Percentiles rank a stretch among this genome's conserved stretches.
Conservation (phyloP, 2,113 vertebrate genomes). For the Felis catus region DNA sequence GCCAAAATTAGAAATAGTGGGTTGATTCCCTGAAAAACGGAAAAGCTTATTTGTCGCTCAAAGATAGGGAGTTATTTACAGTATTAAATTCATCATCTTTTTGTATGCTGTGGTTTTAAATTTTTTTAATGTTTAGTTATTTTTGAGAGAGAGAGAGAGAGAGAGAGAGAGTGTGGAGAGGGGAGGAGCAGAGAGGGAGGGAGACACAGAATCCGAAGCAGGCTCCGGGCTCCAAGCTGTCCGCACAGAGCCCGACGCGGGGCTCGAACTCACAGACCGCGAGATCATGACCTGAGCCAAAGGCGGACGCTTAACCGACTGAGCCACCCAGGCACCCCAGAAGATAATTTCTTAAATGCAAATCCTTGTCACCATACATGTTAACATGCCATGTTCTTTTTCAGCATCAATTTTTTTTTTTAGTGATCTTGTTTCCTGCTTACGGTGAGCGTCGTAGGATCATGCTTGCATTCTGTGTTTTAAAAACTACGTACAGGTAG, state of each 20-base stretch:
- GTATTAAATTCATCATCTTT: slow-evolving; percentile 65
- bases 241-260: no score
- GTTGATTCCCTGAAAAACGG: slow-evolving; percentile 62
- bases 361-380: not conserved
- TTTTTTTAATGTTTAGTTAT: not conserved
- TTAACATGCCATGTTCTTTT: not conserved
- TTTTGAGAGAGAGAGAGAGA: no score
- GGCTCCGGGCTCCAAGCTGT: no score
- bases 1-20: slow-evolving; percentile 64
- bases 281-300: no score
- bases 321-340: no score
- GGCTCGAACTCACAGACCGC: no score
- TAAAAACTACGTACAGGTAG: not conserved
- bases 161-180: no score
- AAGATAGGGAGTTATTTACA: slow-evolving; percentile 69
- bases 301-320: no score
- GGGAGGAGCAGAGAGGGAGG: no score
- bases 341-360: not conserved
- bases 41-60: slow-evolving; percentile 70
- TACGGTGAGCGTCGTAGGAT: not conserved
- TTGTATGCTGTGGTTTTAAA: slow-evolving; percentile 50
- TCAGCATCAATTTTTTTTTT: not conserved
- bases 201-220: no score
- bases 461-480: not conserved
- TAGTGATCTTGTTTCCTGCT: not conserved